Percentiles rank a stretch among this genome's conserved stretches.
Conservation (phyloP, 2,888 invertebrate species). For the Andricus curvator region DNA sequence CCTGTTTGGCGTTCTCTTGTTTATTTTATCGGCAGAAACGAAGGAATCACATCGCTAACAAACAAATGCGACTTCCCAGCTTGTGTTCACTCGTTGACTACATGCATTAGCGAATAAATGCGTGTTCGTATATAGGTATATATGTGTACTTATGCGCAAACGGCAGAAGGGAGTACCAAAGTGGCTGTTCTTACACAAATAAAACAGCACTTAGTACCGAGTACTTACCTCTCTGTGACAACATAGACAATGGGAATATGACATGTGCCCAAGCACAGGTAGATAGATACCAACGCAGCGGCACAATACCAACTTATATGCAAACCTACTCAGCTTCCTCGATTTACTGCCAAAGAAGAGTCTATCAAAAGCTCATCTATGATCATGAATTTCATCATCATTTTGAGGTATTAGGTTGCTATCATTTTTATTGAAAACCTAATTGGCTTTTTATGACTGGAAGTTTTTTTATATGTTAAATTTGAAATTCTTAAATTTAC, state of each 20-base stretch:
- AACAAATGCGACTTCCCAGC: slow-evolving; percentile 19
- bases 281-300: slow-evolving; percentile 60
- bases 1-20: not conserved
- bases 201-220: slow-evolving; percentile 76
- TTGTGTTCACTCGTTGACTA: slow-evolving; percentile 51
- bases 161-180: slow-evolving; percentile 66
- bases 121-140: slow-evolving; percentile 33
- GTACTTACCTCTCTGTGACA: slow-evolving; percentile 72
- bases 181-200: slow-evolving; percentile 77
- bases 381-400: not conserved
- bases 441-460: too few species aligned
- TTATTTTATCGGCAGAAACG: slow-evolving; percentile 12
- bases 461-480: too few species aligned
- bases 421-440: too few species aligned
- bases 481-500: too few species aligned
- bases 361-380: not conserved
- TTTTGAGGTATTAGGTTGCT: too few species aligned
- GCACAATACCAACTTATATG: slow-evolving; percentile 71
- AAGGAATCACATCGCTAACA: slow-evolving; percentile 27
- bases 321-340: slow-evolving; percentile 70
- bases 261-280: slow-evolving; percentile 71
- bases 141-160: slow-evolving; percentile 48
- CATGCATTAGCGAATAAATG: slow-evolving; percentile 54
- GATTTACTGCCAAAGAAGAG: slow-evolving; percentile 55
- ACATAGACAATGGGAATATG: slow-evolving; percentile 77